Conservation (phyloP, 2,888 invertebrate species). For the Colletes collaris region DNA sequence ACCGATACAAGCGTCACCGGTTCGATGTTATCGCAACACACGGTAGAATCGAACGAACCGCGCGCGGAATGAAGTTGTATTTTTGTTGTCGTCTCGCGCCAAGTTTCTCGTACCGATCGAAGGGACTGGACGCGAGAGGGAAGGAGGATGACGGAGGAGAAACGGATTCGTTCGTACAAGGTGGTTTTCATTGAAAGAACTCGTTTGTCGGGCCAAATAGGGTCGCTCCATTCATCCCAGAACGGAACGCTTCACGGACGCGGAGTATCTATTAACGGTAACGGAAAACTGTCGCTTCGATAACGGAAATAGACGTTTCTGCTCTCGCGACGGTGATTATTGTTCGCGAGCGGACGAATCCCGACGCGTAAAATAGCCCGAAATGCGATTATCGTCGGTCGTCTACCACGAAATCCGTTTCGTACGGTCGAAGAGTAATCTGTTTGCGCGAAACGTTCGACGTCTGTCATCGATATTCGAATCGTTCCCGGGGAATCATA, state of each 20-base stretch:
- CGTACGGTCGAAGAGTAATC: conserved; percentile 26
- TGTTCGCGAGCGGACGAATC: no score
- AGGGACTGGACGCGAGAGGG: conserved; percentile 16
- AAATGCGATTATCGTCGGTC: neutral
- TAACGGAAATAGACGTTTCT: conserved; percentile 2
- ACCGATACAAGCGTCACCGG: neutral
- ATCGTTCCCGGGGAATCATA: conserved; percentile 16
- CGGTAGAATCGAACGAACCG: conserved; percentile 49
- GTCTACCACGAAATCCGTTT: neutral
- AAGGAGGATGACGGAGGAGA: neutral
- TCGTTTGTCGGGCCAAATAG: conserved; percentile 61
- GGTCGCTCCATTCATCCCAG: conserved; percentile 60
- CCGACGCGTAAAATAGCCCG: no score
- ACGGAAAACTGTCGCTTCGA: conserved; percentile 32
- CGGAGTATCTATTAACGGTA: conserved; percentile 51
- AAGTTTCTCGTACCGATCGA: conserved; percentile 31
- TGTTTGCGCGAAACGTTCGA: conserved; percentile 19
- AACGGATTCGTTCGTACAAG: conserved; percentile 49
- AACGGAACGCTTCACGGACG: conserved; percentile 44
- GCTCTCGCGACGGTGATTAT: neutral
- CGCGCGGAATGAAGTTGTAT: conserved; percentile 44
- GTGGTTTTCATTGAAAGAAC: conserved; percentile 65
- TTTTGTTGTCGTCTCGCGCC: conserved; percentile 47
- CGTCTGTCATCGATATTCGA: conserved; percentile 38
- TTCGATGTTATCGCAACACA: conserved; percentile 17